These are phyloP conservation scores for Toxotes chatareus DNA, from an alignment of 2,113 vertebrate genomes.

Conservation along the genomic window DNA sequence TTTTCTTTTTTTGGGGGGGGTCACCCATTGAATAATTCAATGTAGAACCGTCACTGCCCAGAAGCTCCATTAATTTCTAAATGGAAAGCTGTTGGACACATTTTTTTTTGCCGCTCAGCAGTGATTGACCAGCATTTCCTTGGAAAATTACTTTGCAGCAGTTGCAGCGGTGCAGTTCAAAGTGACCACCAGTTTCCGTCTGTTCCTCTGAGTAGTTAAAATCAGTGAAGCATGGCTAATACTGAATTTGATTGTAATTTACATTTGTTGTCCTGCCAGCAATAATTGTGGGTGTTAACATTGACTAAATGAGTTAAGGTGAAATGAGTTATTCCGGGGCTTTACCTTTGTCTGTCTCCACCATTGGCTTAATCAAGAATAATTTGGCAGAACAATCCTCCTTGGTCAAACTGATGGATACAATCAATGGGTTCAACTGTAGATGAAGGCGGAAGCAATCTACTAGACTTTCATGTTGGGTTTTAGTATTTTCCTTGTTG, in stretches of 20 bases:
- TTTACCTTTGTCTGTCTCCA: conserved; percentile 9
- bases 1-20: no score
- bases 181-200: conserved; percentile 30
- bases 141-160: conserved; percentile 47
- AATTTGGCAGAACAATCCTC: conserved; percentile 22
- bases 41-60: no score
- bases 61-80: conserved; percentile 59
- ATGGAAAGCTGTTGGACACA: conserved; percentile 65
- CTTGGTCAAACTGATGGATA: conserved; percentile 2
- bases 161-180: conserved; percentile 27
- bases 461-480: not conserved
- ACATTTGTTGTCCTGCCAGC: conserved; percentile 41
- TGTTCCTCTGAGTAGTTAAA: conserved; percentile 52
- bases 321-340: conserved; percentile 23
- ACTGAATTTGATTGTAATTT: conserved; percentile 51
- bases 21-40: no score
- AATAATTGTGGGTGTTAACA: conserved; percentile 47
- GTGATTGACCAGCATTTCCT: conserved; percentile 56
- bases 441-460: conserved; percentile 3
- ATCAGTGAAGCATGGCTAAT: conserved; percentile 32
- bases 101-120: conserved; percentile 62
- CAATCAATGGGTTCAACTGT: conserved; percentile 1
- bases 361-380: conserved; percentile 44
- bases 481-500: not conserved
- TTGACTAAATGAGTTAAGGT: conserved; percentile 49